phyloP scores from a whole-genome alignment of 1,140 invertebrate species.

The Hypothenemus hampei region DNA sequence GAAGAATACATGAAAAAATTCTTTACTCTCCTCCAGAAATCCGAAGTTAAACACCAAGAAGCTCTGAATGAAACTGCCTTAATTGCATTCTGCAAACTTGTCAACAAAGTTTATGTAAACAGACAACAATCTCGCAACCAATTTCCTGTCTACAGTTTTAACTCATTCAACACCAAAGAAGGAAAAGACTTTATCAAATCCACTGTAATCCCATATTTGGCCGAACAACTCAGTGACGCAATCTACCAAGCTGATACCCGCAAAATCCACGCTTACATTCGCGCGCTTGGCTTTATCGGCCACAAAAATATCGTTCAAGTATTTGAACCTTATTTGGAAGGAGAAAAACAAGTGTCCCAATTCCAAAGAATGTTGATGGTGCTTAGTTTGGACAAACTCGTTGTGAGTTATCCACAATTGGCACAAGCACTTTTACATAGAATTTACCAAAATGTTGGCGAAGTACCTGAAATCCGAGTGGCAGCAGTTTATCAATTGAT shows the following conservation, averaged over 20 bases:
- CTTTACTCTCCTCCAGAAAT: slow-evolving; percentile 49
- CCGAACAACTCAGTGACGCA: slow-evolving; percentile 50
- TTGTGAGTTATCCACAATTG: slow-evolving; percentile 47
- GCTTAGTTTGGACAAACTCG: slow-evolving; percentile 49
- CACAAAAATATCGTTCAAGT: slow-evolving; percentile 55
- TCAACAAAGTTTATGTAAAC: slow-evolving; percentile 55
- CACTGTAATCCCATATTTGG: slow-evolving; percentile 57
- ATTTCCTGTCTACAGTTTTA: slow-evolving; percentile 60
- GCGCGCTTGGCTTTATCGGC: slow-evolving; percentile 58
- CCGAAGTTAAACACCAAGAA: slow-evolving; percentile 47
- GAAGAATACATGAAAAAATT: slow-evolving; percentile 56
- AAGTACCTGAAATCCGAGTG: slow-evolving; percentile 58
- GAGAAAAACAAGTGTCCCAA: slow-evolving; percentile 49
- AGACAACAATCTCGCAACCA: slow-evolving; percentile 50
- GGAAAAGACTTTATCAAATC: slow-evolving; percentile 48
- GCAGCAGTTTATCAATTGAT: slow-evolving; percentile 58
- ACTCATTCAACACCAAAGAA: slow-evolving; percentile 48
- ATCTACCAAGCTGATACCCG: slow-evolving; percentile 48
- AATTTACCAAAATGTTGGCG: slow-evolving; percentile 60
- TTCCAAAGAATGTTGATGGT: slow-evolving; percentile 61
- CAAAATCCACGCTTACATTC: slow-evolving; percentile 55
- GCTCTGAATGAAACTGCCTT: slow-evolving; percentile 51
- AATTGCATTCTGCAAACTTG: slow-evolving; percentile 53
- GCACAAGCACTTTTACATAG: slow-evolving; percentile 56
- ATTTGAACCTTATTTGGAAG: slow-evolving; percentile 64